Conservation (phyloP, 2,797 vertebrate genomes). For the Tapirus indicus region DNA sequence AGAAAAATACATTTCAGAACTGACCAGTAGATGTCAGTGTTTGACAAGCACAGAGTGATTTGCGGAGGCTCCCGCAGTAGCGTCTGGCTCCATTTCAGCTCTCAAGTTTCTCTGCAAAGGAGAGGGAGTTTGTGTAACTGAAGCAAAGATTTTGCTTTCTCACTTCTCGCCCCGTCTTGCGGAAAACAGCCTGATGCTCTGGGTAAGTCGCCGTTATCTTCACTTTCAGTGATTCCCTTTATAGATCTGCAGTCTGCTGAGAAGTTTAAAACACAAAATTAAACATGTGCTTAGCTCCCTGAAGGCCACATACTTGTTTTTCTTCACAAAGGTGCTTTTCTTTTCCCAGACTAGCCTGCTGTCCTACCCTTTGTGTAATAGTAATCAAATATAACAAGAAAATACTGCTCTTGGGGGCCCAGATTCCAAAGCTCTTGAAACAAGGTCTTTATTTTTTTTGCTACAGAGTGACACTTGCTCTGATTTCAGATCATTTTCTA, state of each 20-base stretch:
- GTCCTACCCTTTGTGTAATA: slow-evolving; percentile 54
- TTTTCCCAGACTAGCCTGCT: slow-evolving; percentile 43
- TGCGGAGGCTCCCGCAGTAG: slow-evolving; percentile 56
- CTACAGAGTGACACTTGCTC: not conserved
- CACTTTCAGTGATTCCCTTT: slow-evolving; percentile 81
- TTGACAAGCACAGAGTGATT: slow-evolving; percentile 81
- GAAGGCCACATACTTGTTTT: slow-evolving; percentile 70
- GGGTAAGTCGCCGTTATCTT: slow-evolving; percentile 77
- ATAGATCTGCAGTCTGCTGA: slow-evolving; percentile 80
- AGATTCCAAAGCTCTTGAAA: slow-evolving; percentile 52
- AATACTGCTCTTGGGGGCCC: not conserved
- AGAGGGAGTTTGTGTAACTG: slow-evolving; percentile 81
- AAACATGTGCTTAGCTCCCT: slow-evolving; percentile 70
- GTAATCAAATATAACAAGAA: slow-evolving; percentile 54
- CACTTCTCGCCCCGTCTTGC: slow-evolving; percentile 75
- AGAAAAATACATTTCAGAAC: slow-evolving; percentile 48
- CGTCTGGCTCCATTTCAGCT: slow-evolving; percentile 75
- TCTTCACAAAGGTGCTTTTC: slow-evolving; percentile 75
- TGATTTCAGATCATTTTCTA: slow-evolving; percentile 63
- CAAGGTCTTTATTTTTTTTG: slow-evolving; percentile 47
- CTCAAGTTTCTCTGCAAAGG: slow-evolving; percentile 80
- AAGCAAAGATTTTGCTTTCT: slow-evolving; percentile 79
- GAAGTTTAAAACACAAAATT: slow-evolving; percentile 82
- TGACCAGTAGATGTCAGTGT: slow-evolving; percentile 90
- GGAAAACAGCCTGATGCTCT: slow-evolving; percentile 77